Conservation (phyloP, 2,113 vertebrate species). For the Acinonyx jubatus region DNA sequence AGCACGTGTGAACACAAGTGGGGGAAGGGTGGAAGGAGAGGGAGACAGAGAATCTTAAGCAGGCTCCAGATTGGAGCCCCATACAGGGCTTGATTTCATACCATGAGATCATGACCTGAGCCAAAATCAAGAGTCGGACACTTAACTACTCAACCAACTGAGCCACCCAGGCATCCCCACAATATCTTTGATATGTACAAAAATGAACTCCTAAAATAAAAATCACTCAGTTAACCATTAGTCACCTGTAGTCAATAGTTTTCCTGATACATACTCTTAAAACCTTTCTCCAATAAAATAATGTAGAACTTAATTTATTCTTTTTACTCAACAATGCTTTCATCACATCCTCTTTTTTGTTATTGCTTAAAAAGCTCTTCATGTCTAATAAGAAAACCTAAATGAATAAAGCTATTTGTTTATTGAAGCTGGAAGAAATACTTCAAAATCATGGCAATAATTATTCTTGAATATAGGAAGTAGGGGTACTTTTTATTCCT, state of each 20-base stretch:
- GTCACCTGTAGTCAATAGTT: background rate
- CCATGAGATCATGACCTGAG: too few relatives aligned
- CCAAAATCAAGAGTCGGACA: too few relatives aligned
- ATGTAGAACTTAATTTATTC: background rate
- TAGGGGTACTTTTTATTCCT: background rate
- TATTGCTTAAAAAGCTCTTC: background rate
- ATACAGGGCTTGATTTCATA: too few relatives aligned
- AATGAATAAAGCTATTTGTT: background rate
- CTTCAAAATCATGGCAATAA: background rate
- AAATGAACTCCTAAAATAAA: background rate
- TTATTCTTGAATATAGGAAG: background rate
- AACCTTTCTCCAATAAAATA: background rate
- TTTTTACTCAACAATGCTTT: background rate
- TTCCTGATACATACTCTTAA: background rate
- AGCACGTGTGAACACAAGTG: too few relatives aligned
- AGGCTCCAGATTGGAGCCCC: too few relatives aligned
- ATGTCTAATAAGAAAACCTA: background rate
- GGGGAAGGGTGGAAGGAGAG: too few relatives aligned
- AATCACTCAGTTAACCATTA: background rate
- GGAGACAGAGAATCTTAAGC: too few relatives aligned
- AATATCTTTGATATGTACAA: background rate
- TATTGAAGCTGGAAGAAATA: background rate
- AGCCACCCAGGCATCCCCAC: too few relatives aligned
- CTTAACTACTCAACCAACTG: too few relatives aligned
- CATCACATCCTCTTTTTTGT: background rate